phyloP scores from a whole-genome alignment of 2,888 invertebrate species.

The Blera fallax region DNA sequence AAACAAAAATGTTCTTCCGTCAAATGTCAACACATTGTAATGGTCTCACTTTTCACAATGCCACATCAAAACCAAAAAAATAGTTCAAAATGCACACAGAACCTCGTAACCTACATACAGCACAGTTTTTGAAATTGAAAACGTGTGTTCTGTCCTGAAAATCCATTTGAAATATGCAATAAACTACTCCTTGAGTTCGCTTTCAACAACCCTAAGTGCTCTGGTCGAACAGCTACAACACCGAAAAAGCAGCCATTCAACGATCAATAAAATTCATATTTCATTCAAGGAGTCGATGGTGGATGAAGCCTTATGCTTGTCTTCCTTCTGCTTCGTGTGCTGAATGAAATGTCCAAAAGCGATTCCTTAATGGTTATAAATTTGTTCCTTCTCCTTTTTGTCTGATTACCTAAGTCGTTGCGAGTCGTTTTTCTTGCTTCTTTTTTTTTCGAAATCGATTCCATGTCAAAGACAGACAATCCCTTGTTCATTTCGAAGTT shows the following conservation, averaged over 20 bases:
- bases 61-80: neutral
- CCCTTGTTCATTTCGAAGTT: conserved; percentile 39
- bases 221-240: conserved; percentile 27
- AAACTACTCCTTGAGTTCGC: conserved; percentile 43
- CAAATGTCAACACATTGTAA: neutral
- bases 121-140: conserved; percentile 39
- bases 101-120: conserved; percentile 44
- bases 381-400: conserved; percentile 26
- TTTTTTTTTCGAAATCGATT: conserved; percentile 38
- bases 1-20: neutral
- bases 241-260: neutral
- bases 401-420: conserved; percentile 25
- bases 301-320: conserved; percentile 14
- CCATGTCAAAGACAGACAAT: conserved; percentile 54
- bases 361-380: conserved; percentile 61
- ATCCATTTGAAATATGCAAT: conserved; percentile 50
- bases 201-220: conserved; percentile 26
- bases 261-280: conserved; percentile 68
- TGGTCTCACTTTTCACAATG: neutral
- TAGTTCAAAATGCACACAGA: neutral
- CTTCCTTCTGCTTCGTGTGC: conserved; percentile 45
- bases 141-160: conserved; percentile 26
- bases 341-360: conserved; percentile 62
- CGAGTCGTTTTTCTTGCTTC: neutral
- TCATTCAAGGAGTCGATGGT: conserved; percentile 27